phyloP scores from a whole-genome alignment of 2,797 vertebrate species.

The Protonibea diacanthus region DNA sequence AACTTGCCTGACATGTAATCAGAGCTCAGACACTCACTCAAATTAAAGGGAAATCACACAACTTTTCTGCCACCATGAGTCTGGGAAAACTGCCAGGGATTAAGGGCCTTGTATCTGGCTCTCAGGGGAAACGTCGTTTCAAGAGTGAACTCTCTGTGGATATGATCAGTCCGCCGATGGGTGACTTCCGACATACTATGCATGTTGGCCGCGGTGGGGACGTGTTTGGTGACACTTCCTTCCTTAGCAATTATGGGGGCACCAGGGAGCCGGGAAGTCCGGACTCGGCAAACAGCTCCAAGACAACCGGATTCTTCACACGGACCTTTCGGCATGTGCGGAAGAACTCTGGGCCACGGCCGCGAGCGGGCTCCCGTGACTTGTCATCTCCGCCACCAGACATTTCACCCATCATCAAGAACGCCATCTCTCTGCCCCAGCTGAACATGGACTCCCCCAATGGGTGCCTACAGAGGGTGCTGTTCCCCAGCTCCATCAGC shows the following conservation, averaged over 20 bases:
- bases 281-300: slow-evolving; percentile 76
- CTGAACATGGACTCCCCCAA: slow-evolving; percentile 88
- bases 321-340: slow-evolving; percentile 90
- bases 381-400: slow-evolving; percentile 87
- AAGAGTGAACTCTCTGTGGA: slow-evolving; percentile 91
- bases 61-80: slow-evolving; percentile 86
- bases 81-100: slow-evolving; percentile 92
- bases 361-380: slow-evolving; percentile 74
- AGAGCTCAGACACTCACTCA: slow-evolving; percentile 8
- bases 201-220: slow-evolving; percentile 96
- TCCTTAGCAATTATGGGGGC: slow-evolving; percentile 93
- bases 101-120: slow-evolving; percentile 89
- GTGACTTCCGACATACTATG: slow-evolving; percentile 98
- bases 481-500: slow-evolving; percentile 86
- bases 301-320: slow-evolving; percentile 86
- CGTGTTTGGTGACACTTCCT: slow-evolving; percentile 96
- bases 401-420: slow-evolving; percentile 97
- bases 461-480: slow-evolving; percentile 77
- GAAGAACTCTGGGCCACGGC: slow-evolving; percentile 71
- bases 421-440: slow-evolving; percentile 93
- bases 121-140: slow-evolving; percentile 90
- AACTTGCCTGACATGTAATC: slow-evolving; percentile 51
- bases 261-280: slow-evolving; percentile 69
- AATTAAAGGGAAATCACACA: slow-evolving; percentile 42
- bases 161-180: slow-evolving; percentile 95